phyloP scores from a whole-genome alignment of 30 jellyfish, hydroid and myxozoan species.

The Pseudorhiza aurosa region DNA sequence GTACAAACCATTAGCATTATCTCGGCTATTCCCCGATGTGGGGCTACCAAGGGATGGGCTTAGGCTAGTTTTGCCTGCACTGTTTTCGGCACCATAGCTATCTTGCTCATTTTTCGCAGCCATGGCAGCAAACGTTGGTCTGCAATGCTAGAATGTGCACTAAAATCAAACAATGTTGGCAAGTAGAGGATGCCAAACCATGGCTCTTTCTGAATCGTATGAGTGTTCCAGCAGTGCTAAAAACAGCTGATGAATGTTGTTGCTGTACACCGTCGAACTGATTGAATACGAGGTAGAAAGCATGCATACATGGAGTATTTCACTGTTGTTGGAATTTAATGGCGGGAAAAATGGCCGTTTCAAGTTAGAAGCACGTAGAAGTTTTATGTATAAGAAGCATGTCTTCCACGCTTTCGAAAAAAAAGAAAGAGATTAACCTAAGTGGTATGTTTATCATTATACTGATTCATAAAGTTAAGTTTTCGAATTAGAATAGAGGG shows the following conservation, averaged over 20 bases:
- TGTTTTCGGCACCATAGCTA: constrained; percentile 2
- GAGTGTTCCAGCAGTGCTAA: too few species aligned
- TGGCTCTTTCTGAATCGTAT: too few species aligned
- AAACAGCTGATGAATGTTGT: too few species aligned
- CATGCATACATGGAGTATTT: constrained; percentile 1
- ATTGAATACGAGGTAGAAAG: too few species aligned
- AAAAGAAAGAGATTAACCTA: constrained; percentile 22
- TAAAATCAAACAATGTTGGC: too few species aligned
- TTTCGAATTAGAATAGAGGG: too few species aligned
- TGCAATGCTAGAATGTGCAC: too few species aligned
- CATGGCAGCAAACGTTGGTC: too few species aligned
- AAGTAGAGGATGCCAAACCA: too few species aligned
- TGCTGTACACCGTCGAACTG: too few species aligned
- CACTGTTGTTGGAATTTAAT: background rate
- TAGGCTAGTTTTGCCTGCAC: background rate
- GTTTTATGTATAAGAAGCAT: background rate
- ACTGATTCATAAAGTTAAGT: too few species aligned
- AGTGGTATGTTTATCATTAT: constrained; percentile 26
- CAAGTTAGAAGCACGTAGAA: background rate
- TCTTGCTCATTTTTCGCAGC: constrained; percentile 19
- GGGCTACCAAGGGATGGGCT: constrained; percentile 56
- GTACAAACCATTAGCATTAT: background rate
- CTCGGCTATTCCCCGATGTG: constrained; percentile 33
- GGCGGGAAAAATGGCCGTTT: constrained; percentile 19
- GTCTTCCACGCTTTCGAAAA: background rate